Base-by-base conservation (phyloP, 2,888 invertebrate genomes). In the Eretmocerus hayati region DNA sequence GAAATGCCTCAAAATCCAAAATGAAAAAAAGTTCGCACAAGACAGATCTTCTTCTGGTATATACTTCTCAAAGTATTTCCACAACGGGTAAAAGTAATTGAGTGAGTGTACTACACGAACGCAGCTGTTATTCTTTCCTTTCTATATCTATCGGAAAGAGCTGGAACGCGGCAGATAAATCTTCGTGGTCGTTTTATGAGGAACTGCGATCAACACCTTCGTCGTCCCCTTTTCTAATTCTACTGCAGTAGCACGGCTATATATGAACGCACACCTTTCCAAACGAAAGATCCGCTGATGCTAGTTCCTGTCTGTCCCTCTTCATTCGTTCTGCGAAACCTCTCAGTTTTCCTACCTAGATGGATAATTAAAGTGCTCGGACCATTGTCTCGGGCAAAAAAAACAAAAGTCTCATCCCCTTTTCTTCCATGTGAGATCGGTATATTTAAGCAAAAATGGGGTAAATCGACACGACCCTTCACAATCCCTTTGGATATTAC, bases 61-160 rank as follows among this genome's bases (percentile, higher is more conserved):
- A n/a, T n/a, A n/a, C n/a, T n/a, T n/a, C n/a, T n/a, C n/a, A n/a
- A n/a, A n/a, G 59, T 62, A 63, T 61, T 61, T 59, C 58, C 58
- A 60, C 59, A 59, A 59, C 49, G 59, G 57, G 61, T 61, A 62
- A 64, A 65, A 64, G 63, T 61, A 66, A 66, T 67, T 64, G 65
- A 62, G 62, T 59, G 58, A 58, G 58, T 55, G 58, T 54, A 58
- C 60, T 58, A 62, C 62, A 58, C 61, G 58, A 58, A 13, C 39
- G 59, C 58, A 56, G 58, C 62, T 62, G 61, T 62, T 63, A 62
- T 63, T 62, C 57, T 59, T 56, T 56, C 58, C 53, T 58, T 47
- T 56, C 59, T 58, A 33, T 42, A 40, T 20, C 31, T 39, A 39
- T 59, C 59, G n/a, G n/a, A n/a, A n/a, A n/a, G n/a, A n/a, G 58